These are phyloP conservation scores for Myotis planiceps DNA, from an alignment of 2,797 vertebrate genomes.

Conservation along the genomic window DNA sequence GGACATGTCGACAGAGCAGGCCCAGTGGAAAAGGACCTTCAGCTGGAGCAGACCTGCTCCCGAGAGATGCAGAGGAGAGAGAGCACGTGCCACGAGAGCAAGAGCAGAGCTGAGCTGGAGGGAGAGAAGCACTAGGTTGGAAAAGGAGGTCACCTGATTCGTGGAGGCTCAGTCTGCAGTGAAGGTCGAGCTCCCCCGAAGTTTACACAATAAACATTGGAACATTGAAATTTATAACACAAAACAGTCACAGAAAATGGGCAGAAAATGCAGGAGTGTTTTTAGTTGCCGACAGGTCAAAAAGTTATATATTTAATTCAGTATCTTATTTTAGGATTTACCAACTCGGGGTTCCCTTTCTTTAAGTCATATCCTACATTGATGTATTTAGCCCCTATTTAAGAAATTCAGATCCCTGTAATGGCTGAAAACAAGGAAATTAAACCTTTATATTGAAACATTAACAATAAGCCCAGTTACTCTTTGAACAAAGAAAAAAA, in stretches of 20 bases:
- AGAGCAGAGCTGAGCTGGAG: no score
- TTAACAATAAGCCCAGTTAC: neutral
- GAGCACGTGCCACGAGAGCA: rapidly evolving
- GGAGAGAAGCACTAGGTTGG: neutral
- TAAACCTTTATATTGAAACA: neutral
- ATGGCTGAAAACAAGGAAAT: neutral
- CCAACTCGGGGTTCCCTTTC: neutral
- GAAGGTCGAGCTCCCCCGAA: neutral
- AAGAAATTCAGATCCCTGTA: neutral
- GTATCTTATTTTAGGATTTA: neutral
- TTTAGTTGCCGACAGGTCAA: neutral
- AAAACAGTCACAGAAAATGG: neutral
- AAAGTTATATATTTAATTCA: neutral
- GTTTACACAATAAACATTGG: rapidly evolving
- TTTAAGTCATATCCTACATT: neutral
- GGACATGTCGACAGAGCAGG: neutral
- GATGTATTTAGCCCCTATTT: neutral
- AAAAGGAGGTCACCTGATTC: no score
- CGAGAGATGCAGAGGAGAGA: neutral
- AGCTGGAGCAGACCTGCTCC: neutral
- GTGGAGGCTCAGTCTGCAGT: neutral
- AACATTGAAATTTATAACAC: neutral
- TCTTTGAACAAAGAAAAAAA: neutral
- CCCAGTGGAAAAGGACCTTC: neutral
- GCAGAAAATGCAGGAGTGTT: neutral